These are phyloP conservation scores for Germaria angustata DNA, from an alignment of 2,888 invertebrate genomes.

Conservation along the genomic window DNA sequence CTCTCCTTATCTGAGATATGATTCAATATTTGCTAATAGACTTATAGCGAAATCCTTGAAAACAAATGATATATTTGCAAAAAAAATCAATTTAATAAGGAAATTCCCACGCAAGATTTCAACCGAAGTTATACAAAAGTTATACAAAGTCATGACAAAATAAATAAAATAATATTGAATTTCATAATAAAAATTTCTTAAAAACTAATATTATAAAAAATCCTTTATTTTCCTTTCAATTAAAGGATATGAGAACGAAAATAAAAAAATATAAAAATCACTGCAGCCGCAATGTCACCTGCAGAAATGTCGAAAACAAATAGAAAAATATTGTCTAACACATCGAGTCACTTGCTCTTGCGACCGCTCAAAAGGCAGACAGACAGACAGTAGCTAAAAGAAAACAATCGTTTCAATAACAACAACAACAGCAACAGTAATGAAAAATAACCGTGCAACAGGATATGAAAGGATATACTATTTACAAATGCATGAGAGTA, in stretches of 20 bases:
- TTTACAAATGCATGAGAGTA: constrained; percentile 1
- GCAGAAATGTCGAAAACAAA: constrained; percentile 34
- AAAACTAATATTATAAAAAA: constrained; percentile 24
- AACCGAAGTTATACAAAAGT: constrained; percentile 60
- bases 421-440: constrained; percentile 16
- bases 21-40: too few species aligned
- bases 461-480: constrained; percentile 61
- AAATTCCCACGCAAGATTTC: constrained; percentile 42
- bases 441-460: constrained; percentile 58
- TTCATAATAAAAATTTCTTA: constrained; percentile 41
- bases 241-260: constrained; percentile 4
- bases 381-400: constrained; percentile 37
- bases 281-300: constrained; percentile 54
- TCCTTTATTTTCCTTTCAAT: constrained; percentile 39
- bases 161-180: constrained; percentile 59
- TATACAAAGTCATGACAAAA: constrained; percentile 64
- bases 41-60: background rate
- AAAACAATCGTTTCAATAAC: too few species aligned
- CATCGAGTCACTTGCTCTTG: constrained; percentile 28
- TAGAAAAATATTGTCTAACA: background rate
- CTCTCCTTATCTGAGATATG: too few species aligned
- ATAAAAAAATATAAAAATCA: constrained; percentile 30
- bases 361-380: background rate
- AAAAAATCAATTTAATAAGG: background rate
- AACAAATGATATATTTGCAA: constrained; percentile 10